Evolutionary conservation across 2,888 invertebrate species (phyloP).

Genomic region (Oscheius myriophilus): DNA sequence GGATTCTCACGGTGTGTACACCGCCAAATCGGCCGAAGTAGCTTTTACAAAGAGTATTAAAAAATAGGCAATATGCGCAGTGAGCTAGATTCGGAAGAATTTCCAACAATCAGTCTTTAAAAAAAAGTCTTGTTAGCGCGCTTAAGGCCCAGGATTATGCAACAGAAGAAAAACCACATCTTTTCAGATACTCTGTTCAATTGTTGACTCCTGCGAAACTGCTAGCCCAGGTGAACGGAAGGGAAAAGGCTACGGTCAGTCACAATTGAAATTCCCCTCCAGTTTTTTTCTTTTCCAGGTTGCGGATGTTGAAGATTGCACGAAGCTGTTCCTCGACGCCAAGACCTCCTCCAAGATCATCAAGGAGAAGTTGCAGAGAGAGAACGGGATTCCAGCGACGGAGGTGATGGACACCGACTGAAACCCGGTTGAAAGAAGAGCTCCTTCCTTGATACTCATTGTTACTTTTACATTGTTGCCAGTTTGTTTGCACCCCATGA

Average conservation of each 20-base stretch:
- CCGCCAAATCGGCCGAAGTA: no score
- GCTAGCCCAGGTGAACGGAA: conserved; percentile 75
- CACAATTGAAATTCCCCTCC: not conserved
- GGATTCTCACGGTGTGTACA: no score
- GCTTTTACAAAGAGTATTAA: no score
- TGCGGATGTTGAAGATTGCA: conserved; percentile 85
- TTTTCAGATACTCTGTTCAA: conserved; percentile 86
- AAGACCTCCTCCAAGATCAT: conserved; percentile 33
- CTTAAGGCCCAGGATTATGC: no score
- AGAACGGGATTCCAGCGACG: not conserved
- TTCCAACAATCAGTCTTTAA: no score
- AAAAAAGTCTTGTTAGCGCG: no score
- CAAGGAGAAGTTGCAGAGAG: not conserved
- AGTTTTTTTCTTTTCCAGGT: conserved; percentile 75
- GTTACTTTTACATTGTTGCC: conserved; percentile 2
- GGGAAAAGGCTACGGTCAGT: conserved; percentile 74
- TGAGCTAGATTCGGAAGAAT: no score
- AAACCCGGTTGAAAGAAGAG: not conserved
- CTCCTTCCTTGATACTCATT: conserved; percentile 25
- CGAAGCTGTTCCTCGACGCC: conserved; percentile 86
- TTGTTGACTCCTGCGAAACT: conserved; percentile 90
- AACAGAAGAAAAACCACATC: not conserved
- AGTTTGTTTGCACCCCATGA: not conserved
- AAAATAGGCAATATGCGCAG: no score
- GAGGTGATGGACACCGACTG: conserved; percentile 19